Conservation (phyloP, 2,888 invertebrate genomes). For the Lottia scabra region DNA sequence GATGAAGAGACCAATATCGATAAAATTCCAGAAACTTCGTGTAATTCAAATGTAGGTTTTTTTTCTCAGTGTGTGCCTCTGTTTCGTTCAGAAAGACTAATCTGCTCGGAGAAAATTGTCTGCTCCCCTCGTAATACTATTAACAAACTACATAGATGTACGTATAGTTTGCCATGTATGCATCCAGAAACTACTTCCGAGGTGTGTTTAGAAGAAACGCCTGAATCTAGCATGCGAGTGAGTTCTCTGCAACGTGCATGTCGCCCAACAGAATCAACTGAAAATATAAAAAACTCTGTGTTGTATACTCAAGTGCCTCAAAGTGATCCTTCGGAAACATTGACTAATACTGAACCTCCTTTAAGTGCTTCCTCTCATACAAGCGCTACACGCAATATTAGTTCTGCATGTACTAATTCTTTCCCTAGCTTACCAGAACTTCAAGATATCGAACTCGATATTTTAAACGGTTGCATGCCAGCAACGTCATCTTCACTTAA, state of each 20-base stretch:
- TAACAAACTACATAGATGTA: background rate
- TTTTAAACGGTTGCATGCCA: background rate
- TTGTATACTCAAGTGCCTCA: background rate
- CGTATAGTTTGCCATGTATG: background rate
- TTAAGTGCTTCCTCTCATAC: background rate
- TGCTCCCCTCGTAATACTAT: background rate
- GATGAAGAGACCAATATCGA: background rate
- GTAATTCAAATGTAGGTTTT: conserved; percentile 2
- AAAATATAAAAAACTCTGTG: background rate
- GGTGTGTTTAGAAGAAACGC: background rate
- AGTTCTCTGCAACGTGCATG: background rate
- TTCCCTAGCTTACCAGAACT: background rate
- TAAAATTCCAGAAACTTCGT: background rate
- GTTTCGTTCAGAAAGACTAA: background rate
- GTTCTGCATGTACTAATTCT: background rate
- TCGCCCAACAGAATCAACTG: background rate
- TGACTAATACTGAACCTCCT: background rate
- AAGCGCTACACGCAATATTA: background rate
- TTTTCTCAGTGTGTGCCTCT: background rate
- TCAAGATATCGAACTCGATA: background rate
- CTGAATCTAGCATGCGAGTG: background rate
- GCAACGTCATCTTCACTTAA: background rate
- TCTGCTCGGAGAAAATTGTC: background rate
- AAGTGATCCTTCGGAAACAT: background rate
- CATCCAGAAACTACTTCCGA: background rate